Evolutionary conservation across 2,113 vertebrate genomes (phyloP).

Genomic region (Amblyopsis rosae): DNA sequence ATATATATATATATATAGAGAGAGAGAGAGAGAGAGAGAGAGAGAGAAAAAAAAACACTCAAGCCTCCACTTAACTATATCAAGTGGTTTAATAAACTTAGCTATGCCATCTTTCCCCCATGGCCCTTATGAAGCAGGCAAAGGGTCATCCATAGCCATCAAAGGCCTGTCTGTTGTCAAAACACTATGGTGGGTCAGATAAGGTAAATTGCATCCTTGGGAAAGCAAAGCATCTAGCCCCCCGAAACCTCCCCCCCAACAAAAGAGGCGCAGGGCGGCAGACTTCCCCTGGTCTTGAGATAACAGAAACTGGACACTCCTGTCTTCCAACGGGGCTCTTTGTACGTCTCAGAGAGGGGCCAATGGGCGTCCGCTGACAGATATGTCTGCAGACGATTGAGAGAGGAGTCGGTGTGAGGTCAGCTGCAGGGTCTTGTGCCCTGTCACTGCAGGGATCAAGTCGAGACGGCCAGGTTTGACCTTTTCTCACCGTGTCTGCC

Average conservation of each 20-base stretch:
- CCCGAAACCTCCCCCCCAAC: conserved; percentile 50
- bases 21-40: too few species aligned
- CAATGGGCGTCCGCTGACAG: conserved; percentile 78
- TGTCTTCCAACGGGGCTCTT: conserved; percentile 70
- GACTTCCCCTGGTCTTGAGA: conserved; percentile 69
- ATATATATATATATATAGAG: too few species aligned
- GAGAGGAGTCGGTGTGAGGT: conserved; percentile 66
- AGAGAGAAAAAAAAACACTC: conserved; percentile 40
- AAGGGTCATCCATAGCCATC: conserved; percentile 37
- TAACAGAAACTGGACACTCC: conserved; percentile 79
- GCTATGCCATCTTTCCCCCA: conserved; percentile 33
- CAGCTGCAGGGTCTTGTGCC: conserved; percentile 52
- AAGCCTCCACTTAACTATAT: conserved; percentile 66
- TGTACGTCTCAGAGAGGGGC: conserved; percentile 72
- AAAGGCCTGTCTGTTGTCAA: conserved; percentile 71
- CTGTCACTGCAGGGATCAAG: conserved; percentile 50
- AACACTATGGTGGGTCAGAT: conserved; percentile 70
- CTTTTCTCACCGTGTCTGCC: conserved; percentile 55
- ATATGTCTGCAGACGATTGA: conserved; percentile 74
- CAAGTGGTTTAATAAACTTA: conserved; percentile 73
- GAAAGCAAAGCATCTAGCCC: conserved; percentile 57
- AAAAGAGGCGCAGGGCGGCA: conserved; percentile 67
- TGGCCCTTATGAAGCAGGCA: conserved; percentile 27
- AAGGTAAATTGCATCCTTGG: conserved; percentile 66
- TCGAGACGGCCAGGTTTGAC: conserved; percentile 62